These are phyloP conservation scores for Hybognathus amarus DNA, from an alignment of 2,797 vertebrate species.

Conservation along the genomic window DNA sequence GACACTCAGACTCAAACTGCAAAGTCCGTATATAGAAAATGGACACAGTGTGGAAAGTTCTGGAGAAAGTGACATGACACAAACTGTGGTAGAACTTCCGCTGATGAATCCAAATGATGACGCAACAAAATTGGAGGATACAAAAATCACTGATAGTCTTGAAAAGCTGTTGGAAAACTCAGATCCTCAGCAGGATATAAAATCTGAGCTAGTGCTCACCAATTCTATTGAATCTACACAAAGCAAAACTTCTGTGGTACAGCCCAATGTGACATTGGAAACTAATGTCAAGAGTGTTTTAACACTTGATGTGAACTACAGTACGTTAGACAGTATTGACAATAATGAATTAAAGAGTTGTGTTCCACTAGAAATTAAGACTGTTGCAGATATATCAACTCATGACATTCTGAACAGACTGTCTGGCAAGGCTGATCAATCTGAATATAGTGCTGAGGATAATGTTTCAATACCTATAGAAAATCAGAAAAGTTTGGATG, in stretches of 20 bases:
- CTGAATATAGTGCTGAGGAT: constrained; percentile 3
- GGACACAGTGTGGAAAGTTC: constrained; percentile 22
- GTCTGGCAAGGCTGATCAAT: background rate
- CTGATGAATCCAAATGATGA: background rate
- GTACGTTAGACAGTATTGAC: background rate
- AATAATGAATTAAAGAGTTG: background rate
- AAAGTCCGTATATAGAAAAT: constrained; percentile 18
- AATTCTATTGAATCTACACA: constrained; percentile 15
- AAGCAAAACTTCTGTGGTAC: background rate
- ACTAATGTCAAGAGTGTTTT: background rate
- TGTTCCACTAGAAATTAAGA: background rate
- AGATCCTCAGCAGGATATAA: constrained; percentile 14
- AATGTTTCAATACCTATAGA: background rate
- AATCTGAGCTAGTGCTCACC: background rate
- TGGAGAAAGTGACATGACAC: background rate
- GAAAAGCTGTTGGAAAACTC: constrained; percentile 25
- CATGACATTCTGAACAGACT: constrained; percentile 1
- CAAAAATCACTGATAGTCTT: background rate
- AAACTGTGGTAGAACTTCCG: constrained; percentile 27
- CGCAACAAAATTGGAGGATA: constrained; percentile 32
- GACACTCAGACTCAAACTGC: background rate
- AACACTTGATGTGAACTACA: background rate
- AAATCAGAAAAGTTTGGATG: constrained; percentile 6
- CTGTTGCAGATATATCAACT: constrained; percentile 1
- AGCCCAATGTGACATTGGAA: background rate